Evolutionary conservation across 2,888 invertebrate species (phyloP).

Genomic region (Nomada flava): DNA sequence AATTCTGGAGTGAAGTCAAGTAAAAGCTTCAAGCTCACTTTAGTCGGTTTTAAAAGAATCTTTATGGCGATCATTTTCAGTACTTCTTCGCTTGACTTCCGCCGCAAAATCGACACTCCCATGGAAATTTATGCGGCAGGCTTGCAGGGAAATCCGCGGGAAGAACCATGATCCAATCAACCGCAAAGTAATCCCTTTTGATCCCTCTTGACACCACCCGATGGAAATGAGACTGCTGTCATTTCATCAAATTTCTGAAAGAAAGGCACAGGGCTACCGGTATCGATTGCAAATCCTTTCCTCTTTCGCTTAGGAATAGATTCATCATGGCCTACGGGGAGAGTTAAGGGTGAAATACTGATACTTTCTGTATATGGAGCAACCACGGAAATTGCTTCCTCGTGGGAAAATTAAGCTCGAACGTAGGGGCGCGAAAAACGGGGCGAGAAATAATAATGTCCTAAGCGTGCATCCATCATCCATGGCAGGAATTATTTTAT

Average conservation of each 20-base stretch:
- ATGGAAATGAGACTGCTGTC: slow-evolving; percentile 62
- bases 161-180: slow-evolving; percentile 52
- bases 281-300: slow-evolving; percentile 20
- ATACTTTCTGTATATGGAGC: neutral
- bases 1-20: too few relatives aligned
- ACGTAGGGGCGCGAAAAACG: neutral
- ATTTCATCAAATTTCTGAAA: slow-evolving; percentile 52
- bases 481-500: neutral
- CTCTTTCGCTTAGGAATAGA: neutral
- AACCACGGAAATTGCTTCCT: neutral
- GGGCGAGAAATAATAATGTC: neutral
- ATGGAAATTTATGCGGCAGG: slow-evolving; percentile 44
- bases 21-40: too few relatives aligned
- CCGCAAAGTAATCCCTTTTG: slow-evolving; percentile 63
- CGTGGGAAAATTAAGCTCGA: neutral
- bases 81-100: neutral
- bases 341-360: slow-evolving; percentile 4
- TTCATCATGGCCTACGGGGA: neutral
- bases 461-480: neutral
- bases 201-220: slow-evolving; percentile 65
- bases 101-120: slow-evolving; percentile 22
- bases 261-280: neutral
- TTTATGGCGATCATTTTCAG: too few relatives aligned
- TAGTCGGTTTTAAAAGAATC: too few relatives aligned
- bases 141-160: slow-evolving; percentile 43